A percentile compares a stretch with the other conserved stretches of the same genome.
Conservation (phyloP, 2,113 vertebrate species). For the Noturus placidus region DNA sequence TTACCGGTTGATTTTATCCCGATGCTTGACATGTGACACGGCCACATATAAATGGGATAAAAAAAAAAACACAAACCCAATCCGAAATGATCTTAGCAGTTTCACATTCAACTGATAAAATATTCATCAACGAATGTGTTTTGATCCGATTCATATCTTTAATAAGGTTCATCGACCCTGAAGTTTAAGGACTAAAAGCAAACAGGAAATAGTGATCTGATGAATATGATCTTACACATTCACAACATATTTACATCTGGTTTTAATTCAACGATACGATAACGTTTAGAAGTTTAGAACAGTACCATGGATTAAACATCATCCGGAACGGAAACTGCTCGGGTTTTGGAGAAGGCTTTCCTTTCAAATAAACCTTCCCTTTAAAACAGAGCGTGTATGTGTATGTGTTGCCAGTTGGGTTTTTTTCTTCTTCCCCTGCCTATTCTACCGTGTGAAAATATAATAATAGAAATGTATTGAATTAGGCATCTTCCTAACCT, state of each 20-base stretch:
- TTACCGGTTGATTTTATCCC: neutral
- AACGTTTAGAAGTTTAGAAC: too few relatives aligned
- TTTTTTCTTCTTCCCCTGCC: too few relatives aligned
- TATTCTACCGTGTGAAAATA: too few relatives aligned
- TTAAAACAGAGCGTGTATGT: neutral
- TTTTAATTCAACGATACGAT: too few relatives aligned
- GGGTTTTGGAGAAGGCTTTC: neutral
- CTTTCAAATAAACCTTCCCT: too few relatives aligned
- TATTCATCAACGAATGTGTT: neutral
- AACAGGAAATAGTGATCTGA: neutral
- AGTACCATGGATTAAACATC: neutral
- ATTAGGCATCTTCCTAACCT: neutral
- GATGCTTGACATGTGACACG: neutral
- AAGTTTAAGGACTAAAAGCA: slow-evolving; percentile 2
- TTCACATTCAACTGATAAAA: neutral
- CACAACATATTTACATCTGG: too few relatives aligned
- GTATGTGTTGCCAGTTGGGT: neutral
- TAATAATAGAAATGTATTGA: neutral
- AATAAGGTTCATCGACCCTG: neutral
- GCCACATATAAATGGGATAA: neutral
- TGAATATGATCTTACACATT: neutral
- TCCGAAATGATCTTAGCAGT: neutral
- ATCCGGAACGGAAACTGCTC: too few relatives aligned
- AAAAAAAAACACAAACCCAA: neutral
- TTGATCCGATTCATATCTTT: neutral